Conservation (phyloP, 2,888 invertebrate genomes). For the Tipula confusa region DNA sequence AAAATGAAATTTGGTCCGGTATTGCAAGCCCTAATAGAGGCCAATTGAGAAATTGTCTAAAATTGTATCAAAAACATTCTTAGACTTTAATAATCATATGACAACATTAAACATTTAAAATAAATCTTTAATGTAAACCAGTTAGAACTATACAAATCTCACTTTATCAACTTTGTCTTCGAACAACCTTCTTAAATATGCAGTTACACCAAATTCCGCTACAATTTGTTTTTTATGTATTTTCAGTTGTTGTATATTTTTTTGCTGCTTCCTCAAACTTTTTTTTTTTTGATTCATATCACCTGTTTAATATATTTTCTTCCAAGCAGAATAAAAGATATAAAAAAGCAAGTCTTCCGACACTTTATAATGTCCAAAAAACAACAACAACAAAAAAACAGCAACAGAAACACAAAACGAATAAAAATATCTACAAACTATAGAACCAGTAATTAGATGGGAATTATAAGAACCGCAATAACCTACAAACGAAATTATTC, state of each 20-base stretch:
- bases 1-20: too few species aligned
- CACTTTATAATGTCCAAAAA: neutral
- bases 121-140: too few species aligned
- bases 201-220: neutral
- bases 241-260: too few species aligned
- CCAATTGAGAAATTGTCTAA: too few species aligned
- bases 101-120: too few species aligned
- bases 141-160: too few species aligned
- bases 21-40: too few species aligned
- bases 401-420: neutral
- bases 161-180: neutral
- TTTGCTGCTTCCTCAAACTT: neutral
- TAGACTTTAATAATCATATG: too few species aligned
- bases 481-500: neutral
- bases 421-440: neutral
- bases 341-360: neutral
- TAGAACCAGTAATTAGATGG: neutral
- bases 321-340: neutral
- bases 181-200: constrained; percentile 5
- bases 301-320: neutral
- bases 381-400: neutral
- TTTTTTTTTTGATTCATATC: neutral
- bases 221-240: neutral
- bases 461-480: constrained; percentile 12
- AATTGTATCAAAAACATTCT: too few species aligned